Percentiles rank a stretch among this genome's conserved stretches.
Evolutionary conservation across 1,140 invertebrate species (phyloP).

Genomic region (Drosophila obscura): DNA sequence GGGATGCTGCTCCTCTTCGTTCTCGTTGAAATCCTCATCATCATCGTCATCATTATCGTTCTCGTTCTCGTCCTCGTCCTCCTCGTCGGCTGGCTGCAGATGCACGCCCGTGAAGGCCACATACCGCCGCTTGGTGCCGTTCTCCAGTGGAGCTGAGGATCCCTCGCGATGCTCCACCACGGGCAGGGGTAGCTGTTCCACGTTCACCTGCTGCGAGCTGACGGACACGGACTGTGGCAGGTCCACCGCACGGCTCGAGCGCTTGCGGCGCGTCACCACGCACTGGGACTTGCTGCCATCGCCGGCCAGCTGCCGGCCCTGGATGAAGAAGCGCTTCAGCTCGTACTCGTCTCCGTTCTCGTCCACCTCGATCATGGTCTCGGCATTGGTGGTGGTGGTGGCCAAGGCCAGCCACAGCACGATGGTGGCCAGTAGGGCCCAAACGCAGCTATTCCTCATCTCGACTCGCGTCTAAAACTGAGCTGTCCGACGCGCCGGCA

Average conservation of each 20-base stretch:
- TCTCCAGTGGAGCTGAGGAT: neutral
- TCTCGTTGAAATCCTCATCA: neutral
- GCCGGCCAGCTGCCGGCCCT: constrained; percentile 69
- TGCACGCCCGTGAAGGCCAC: constrained; percentile 54
- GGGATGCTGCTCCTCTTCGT: constrained; percentile 8
- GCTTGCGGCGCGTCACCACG: constrained; percentile 70
- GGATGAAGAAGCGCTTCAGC: constrained; percentile 72
- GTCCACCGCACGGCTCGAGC: constrained; percentile 24
- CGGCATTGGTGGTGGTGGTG: constrained; percentile 29
- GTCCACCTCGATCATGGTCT: constrained; percentile 74
- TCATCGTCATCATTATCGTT: constrained; percentile 28
- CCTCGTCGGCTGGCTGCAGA: constrained; percentile 21
- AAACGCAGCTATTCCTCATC: constrained; percentile 59
- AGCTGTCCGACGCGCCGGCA: constrained; percentile 29
- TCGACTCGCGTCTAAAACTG: constrained; percentile 47
- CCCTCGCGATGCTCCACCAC: constrained; percentile 52
- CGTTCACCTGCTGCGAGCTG: constrained; percentile 51
- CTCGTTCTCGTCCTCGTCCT: neutral
- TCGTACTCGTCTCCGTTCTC: constrained; percentile 79
- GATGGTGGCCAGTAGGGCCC: constrained; percentile 22
- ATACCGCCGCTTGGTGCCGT: constrained; percentile 48
- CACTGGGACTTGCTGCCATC: constrained; percentile 74
- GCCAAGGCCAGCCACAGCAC: constrained; percentile 39
- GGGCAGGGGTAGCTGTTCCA: constrained; percentile 26
- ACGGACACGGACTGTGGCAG: constrained; percentile 21